phyloP scores from a whole-genome alignment of 2,797 vertebrate genomes.

The Syngnathus acus region DNA sequence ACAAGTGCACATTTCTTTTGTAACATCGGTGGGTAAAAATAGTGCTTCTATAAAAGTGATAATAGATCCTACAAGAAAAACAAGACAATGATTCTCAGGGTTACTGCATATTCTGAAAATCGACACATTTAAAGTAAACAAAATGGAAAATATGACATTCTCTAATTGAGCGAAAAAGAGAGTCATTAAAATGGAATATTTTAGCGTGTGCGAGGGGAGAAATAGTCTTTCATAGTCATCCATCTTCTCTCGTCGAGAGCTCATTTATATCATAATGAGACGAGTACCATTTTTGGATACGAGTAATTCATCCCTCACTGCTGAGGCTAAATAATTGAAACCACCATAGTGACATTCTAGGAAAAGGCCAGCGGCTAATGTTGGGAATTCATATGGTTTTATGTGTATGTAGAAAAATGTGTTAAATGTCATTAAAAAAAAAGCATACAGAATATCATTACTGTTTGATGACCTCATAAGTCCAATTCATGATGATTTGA shows the following conservation, averaged over 20 bases:
- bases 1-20: neutral
- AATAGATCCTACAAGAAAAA: neutral
- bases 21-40: neutral
- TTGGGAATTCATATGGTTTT: neutral
- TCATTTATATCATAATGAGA: constrained; percentile 57
- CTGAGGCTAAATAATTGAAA: constrained; percentile 47
- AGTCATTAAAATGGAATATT: neutral
- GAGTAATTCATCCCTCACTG: constrained; percentile 39
- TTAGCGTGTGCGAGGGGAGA: neutral
- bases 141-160: neutral
- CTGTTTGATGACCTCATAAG: neutral
- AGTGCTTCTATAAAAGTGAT: neutral
- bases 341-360: neutral
- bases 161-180: neutral
- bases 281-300: constrained; percentile 46
- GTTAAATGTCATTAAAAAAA: neutral
- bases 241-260: constrained; percentile 9
- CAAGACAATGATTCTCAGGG: neutral
- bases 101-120: neutral
- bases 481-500: neutral
- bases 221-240: neutral
- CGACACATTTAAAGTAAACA: neutral
- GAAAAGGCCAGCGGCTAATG: neutral
- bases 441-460: neutral
- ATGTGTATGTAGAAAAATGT: neutral